These are phyloP conservation scores for Polyommatus icarus DNA, from an alignment of 2,888 invertebrate species.

Conservation along the genomic window DNA sequence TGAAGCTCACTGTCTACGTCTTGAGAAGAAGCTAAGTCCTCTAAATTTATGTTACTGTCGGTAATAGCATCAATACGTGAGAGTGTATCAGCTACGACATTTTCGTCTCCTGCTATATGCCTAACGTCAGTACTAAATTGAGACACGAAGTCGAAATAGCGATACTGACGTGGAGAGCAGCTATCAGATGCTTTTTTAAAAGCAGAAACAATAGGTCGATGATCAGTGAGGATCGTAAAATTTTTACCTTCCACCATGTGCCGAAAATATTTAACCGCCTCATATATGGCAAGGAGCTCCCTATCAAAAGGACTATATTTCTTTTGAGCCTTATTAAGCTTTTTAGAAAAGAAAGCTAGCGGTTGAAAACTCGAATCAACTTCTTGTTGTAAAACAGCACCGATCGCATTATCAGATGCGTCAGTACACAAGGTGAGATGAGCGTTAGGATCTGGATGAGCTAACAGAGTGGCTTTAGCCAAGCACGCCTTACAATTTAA, in stretches of 20 bases:
- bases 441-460: slow-evolving; percentile 6
- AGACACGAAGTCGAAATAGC: slow-evolving; percentile 49
- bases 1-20: slow-evolving; percentile 32
- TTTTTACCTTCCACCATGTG: not conserved
- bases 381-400: slow-evolving; percentile 3
- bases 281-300: not conserved
- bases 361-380: not conserved
- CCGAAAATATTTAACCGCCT: not conserved
- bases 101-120: slow-evolving; percentile 47
- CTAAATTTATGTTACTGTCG: not conserved
- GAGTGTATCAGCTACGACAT: slow-evolving; percentile 49
- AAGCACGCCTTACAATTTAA: slow-evolving; percentile 25
- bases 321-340: not conserved
- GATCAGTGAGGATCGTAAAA: not conserved
- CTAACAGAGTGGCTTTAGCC: not conserved
- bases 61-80: slow-evolving; percentile 42
- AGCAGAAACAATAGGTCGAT: slow-evolving; percentile 40
- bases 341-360: slow-evolving; percentile 1
- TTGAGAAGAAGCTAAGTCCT: slow-evolving; percentile 34
- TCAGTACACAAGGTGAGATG: not conserved
- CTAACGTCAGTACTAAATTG: slow-evolving; percentile 52
- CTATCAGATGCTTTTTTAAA: slow-evolving; percentile 40
- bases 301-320: not conserved
- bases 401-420: not conserved
- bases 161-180: slow-evolving; percentile 47